A percentile compares a stretch with the other conserved stretches of the same genome.
These are phyloP conservation scores for Lepisosteus osseus DNA, from an alignment of 2,113 vertebrate species.

Conservation along the genomic window DNA sequence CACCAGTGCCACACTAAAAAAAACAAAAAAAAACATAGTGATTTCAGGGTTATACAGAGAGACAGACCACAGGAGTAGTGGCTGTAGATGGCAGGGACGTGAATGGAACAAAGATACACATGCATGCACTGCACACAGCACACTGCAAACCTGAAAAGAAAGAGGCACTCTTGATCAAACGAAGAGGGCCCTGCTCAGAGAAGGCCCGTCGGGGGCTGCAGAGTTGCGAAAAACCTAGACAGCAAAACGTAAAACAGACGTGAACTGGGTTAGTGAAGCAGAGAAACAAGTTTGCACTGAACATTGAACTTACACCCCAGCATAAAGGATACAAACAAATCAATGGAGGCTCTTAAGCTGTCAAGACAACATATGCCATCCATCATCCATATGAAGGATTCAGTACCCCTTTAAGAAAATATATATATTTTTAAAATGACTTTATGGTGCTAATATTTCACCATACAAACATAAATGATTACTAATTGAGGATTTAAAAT, in stretches of 20 bases:
- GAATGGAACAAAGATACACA: conserved; percentile 2
- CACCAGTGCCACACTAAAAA: background rate
- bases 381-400: background rate
- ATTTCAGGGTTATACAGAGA: conserved; percentile 19
- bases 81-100: background rate
- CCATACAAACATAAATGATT: no score
- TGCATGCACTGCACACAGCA: conserved; percentile 57
- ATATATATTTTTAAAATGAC: background rate
- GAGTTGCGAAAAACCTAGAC: conserved; percentile 97
- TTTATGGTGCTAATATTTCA: no score
- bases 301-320: background rate
- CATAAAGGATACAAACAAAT: background rate
- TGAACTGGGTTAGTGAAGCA: conserved; percentile 72
- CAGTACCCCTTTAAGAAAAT: conserved; percentile 1
- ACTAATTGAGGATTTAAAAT: background rate
- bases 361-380: background rate
- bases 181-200: conserved; percentile 98
- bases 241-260: conserved; percentile 73
- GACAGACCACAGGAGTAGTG: conserved; percentile 28
- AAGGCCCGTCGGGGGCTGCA: conserved; percentile 98
- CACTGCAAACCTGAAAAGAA: conserved; percentile 99
- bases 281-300: conserved; percentile 16
- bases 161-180: conserved; percentile 99
- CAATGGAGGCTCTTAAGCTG: no score
- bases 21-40: no score